Base-by-base conservation (phyloP, 2,888 invertebrate species). In the Lordiphosa fenestrarum region DNA sequence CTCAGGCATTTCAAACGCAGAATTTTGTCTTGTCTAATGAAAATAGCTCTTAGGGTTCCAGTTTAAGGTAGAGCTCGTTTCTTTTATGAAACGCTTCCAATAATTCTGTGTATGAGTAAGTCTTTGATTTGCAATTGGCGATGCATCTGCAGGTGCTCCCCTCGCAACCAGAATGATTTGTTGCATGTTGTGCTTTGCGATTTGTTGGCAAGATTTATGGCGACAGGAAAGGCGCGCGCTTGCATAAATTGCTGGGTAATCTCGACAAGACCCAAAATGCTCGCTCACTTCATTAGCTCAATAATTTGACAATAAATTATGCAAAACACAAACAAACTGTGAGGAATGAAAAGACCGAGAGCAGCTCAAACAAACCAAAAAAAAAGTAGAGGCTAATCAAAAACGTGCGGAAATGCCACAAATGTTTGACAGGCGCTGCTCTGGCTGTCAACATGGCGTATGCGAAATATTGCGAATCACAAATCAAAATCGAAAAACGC, bases 181-280 rank as follows among this genome's bases (percentile, higher is more conserved):
- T 84, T 66, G 83, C 81, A 65, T 63, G 63, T 33, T 66, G 64
- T 50, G 64, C 37, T 53, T 50, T 56, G 61, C 62, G 58, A 67
- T 65, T 73, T 60, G 71, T 68, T 44, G 81, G 57, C 56, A 73
- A 64, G 82, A 84, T 77, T 81, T 84, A 81, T 84, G 67, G 42
- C 25, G 33, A 37, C 62, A 63, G 65, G 64, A 63, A 84, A 61
- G 59, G 60, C 53, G 71, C 57, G 71, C 65, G 74, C 69, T 46
- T 59, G 85, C 76, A 84, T 84, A 84, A 84, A 80, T 83, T 84
- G 77, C 52, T 58, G 15, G 10, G 77, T 76, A 80, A 83, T 80
- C 84, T 49, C 62, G 46, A 36, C 39, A 47, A 59, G 49, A 52
- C 57, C 36, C 40, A 47, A 66, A 60, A 58, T 68, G 63, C 67